Evolutionary conservation across 2,113 vertebrate species (phyloP).

Genomic region (Ailuropoda melanoleuca): DNA sequence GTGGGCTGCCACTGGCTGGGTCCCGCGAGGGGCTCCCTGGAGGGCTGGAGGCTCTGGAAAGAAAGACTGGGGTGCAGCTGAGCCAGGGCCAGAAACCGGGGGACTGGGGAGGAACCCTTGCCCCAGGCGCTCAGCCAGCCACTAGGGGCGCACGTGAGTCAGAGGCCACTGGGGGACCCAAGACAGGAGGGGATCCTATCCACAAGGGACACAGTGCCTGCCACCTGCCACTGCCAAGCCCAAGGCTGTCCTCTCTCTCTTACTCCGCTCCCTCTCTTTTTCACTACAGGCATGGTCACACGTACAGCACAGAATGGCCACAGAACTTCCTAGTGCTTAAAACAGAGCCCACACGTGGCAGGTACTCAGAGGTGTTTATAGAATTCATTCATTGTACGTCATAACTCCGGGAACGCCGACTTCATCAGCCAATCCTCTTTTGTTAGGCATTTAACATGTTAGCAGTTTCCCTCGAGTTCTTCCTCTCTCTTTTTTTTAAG

Average conservation of each 20-base stretch:
- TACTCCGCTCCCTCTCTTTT: neutral
- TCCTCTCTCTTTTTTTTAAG: neutral
- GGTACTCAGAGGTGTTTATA: neutral
- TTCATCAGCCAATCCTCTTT: neutral
- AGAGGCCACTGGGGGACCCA: fast-evolving
- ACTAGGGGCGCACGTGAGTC: neutral
- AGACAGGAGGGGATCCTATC: fast-evolving
- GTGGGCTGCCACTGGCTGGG: neutral
- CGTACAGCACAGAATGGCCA: neutral
- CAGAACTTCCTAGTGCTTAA: neutral
- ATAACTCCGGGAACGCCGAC: neutral
- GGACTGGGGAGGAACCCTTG: neutral
- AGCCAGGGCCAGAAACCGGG: neutral
- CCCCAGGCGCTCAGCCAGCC: fast-evolving
- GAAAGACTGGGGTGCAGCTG: neutral
- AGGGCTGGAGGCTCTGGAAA: neutral
- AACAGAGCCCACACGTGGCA: fast-evolving
- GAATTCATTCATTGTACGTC: no score
- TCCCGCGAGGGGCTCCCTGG: neutral
- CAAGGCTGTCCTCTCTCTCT: neutral
- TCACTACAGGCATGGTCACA: neutral
- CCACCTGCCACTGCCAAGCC: neutral
- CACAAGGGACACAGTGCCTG: fast-evolving
- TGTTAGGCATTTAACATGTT: neutral
- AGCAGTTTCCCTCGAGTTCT: neutral